Conservation (phyloP, 2,888 invertebrate genomes). For the Caenorhabditis drosophilae region DNA sequence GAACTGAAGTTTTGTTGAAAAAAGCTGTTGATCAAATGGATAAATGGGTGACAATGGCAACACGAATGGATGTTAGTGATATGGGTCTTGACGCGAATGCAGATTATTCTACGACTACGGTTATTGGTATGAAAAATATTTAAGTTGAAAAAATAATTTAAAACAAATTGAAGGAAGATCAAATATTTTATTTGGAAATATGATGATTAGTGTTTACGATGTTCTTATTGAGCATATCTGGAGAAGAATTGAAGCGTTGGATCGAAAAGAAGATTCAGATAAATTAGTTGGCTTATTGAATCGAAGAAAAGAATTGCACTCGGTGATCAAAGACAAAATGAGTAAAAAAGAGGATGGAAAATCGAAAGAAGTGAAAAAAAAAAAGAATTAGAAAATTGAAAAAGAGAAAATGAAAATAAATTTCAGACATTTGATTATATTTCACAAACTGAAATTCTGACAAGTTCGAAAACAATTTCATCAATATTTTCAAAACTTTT, state of each 20-base stretch:
- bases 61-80: conserved; percentile 28
- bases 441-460: conserved; percentile 24
- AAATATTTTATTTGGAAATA: conserved; percentile 33
- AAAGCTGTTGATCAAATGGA: conserved; percentile 20
- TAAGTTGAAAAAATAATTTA: too few species aligned
- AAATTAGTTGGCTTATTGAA: conserved; percentile 31
- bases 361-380: conserved; percentile 12
- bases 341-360: conserved; percentile 8
- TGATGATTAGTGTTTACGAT: conserved; percentile 48
- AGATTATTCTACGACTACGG: too few species aligned
- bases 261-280: conserved; percentile 27
- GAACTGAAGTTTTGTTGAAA: conserved; percentile 21
- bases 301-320: conserved; percentile 31
- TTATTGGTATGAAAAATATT: too few species aligned
- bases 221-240: conserved; percentile 51
- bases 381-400: conserved; percentile 25
- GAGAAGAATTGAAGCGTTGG: conserved; percentile 36
- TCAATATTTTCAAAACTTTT: conserved; percentile 21
- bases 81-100: conserved; percentile 46
- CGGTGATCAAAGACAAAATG: conserved; percentile 11
- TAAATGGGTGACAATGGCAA: conserved; percentile 31
- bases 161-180: conserved; percentile 23
- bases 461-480: conserved; percentile 28
- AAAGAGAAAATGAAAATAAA: conserved; percentile 5
- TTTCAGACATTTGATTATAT: conserved; percentile 6